Base-by-base conservation (phyloP, 37 sponge, comb jelly and placozoan species). In the Tethya wilhelma region DNA sequence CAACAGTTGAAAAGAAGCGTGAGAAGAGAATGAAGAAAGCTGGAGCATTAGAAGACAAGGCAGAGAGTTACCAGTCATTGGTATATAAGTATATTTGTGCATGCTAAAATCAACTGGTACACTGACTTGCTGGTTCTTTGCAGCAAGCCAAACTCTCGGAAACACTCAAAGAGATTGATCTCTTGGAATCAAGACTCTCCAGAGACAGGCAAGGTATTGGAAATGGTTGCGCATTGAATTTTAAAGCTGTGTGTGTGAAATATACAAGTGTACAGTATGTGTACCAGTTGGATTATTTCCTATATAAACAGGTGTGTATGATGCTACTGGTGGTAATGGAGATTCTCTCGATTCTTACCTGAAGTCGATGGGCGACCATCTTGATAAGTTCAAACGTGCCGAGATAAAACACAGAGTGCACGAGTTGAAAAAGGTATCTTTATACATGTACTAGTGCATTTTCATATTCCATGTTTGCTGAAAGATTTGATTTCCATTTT, bases 1-100 rank as follows among this genome's bases (percentile, higher is more conserved):
- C 26, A 4, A 5, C 42, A 95, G 91, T 96, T 38, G 97, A 96
- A 55, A 71, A 78, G 62, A 96, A 96, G 66, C 67, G 97, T n/a
- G 57, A 81, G 40, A 76, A 78, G 25, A 53, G 97, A 14, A 93
- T 96, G 92, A 85, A 67, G 76, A 90, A 77, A 26, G 85, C 67
- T 17, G 95, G 95, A 20, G 89, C 78, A 39, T 38, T 71, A 7
- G 39, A 77, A 53, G 90, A 91, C 2, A 53, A 42, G 44, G 88
- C 79, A 25, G 94, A 95, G 46, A 92, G 74, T 36, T 92, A 72
- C 29, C 69, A 92, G 9, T 81, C 95, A n/a, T 56, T 95, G 85
- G 95, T 95, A 31, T 42, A 26, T 78, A 46, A 9, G 3, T 38
- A 2, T 30, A 74, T 74, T 34, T 9, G 23, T 4, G 23, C 5